Conservation (phyloP, 2,113 vertebrate genomes). For the Pholis gunnellus region DNA sequence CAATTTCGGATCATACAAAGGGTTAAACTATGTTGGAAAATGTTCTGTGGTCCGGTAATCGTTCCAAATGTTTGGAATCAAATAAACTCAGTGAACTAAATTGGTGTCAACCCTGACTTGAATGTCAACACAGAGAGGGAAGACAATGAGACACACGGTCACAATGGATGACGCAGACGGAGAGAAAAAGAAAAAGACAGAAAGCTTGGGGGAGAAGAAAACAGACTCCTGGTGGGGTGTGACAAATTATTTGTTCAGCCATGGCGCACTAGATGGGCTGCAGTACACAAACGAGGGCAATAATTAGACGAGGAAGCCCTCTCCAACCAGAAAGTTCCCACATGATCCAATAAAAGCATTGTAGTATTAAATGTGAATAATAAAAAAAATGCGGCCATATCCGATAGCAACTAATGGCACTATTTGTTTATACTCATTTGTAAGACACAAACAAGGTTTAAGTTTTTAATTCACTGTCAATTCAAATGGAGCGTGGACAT, state of each 20-base stretch:
- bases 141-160: conserved; percentile 1
- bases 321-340: conserved; percentile 17
- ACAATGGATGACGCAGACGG: conserved; percentile 30
- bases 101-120: conserved; percentile 19
- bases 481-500: conserved; percentile 24
- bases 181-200: conserved; percentile 25
- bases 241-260: conserved; percentile 69
- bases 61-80: neutral
- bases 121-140: neutral
- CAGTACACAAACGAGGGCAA: conserved; percentile 55
- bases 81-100: conserved; percentile 8
- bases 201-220: conserved; percentile 30
- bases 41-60: neutral
- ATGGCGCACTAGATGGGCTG: conserved; percentile 52
- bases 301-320: conserved; percentile 53
- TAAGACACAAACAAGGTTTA: neutral
- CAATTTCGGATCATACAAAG: conserved; percentile 13
- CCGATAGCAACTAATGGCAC: neutral
- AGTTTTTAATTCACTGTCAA: conserved; percentile 8
- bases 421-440: neutral
- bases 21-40: neutral
- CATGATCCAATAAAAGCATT: conserved; percentile 7
- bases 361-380: neutral
- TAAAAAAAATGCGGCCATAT: conserved; percentile 2
- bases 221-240: conserved; percentile 57